Percentiles rank a stretch among this genome's conserved stretches.
Evolutionary conservation across 2,797 vertebrate genomes (phyloP).

Genomic region (Chelon auratus): DNA sequence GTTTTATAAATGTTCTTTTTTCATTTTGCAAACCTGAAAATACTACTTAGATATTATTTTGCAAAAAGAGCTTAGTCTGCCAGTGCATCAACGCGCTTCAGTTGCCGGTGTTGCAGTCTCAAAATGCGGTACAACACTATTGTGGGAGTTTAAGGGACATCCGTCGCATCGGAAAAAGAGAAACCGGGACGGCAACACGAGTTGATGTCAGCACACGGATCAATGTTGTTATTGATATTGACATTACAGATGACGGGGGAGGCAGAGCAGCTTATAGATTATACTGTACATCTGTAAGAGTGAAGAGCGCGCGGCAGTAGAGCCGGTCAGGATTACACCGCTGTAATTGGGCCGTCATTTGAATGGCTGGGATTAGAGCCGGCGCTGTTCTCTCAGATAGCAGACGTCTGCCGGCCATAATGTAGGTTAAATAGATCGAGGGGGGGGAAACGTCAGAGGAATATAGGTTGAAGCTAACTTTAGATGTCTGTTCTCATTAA

Average conservation of each 20-base stretch:
- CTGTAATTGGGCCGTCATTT: constrained; percentile 60
- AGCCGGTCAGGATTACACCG: constrained; percentile 63
- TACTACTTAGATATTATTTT: constrained; percentile 13
- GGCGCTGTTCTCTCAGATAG: constrained; percentile 32
- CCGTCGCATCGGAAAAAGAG: constrained; percentile 18
- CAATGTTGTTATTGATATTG: constrained; percentile 47
- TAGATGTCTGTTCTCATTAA: constrained; percentile 22
- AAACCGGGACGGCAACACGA: not conserved
- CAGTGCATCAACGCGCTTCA: constrained; percentile 2
- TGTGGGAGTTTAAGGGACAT: not conserved
- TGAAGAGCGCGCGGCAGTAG: constrained; percentile 24
- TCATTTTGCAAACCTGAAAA: constrained; percentile 1
- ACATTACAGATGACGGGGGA: constrained; percentile 10
- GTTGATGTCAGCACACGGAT: constrained; percentile 17
- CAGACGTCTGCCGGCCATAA: constrained; percentile 35
- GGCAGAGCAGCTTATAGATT: constrained; percentile 62
- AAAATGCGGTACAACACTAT: not conserved
- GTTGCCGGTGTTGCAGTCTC: constrained; percentile 3
- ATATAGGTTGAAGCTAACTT: constrained; percentile 55
- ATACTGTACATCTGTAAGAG: constrained; percentile 42
- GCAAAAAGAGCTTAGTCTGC: not conserved
- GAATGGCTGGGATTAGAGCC: constrained; percentile 62
- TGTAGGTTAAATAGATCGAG: constrained; percentile 66
- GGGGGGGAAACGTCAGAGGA: constrained; percentile 15
- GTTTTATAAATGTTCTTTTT: not conserved